phyloP scores from a whole-genome alignment of 2,797 vertebrate genomes.

The Lutjanus argentimaculatus region DNA sequence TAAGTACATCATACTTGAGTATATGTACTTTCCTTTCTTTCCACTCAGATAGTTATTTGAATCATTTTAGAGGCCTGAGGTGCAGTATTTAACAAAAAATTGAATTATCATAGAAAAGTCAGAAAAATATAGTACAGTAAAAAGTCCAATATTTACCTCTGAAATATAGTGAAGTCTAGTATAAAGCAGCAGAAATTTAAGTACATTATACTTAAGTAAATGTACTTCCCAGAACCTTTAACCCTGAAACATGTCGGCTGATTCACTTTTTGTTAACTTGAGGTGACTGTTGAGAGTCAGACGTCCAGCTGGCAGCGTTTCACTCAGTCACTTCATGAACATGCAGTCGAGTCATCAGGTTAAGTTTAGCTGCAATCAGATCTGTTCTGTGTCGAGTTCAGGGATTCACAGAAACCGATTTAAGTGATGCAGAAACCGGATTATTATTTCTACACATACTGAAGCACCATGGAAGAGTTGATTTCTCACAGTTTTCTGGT shows the following conservation, averaged over 20 bases:
- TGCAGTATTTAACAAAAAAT: too few species aligned
- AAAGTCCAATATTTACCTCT: neutral
- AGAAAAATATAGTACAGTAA: neutral
- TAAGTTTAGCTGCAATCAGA: slow-evolving; percentile 22
- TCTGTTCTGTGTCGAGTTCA: neutral
- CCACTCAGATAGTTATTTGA: too few species aligned
- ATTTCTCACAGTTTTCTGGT: neutral
- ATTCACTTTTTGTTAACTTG: neutral
- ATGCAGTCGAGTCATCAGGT: slow-evolving; percentile 12
- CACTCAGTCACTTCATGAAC: neutral
- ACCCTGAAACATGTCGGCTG: neutral
- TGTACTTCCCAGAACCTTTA: neutral
- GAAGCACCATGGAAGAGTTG: neutral
- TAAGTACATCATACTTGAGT: neutral
- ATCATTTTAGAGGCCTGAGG: too few species aligned
- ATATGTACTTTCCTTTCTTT: neutral
- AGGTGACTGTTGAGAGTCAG: neutral
- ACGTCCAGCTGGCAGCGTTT: neutral
- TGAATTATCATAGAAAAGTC: too few species aligned
- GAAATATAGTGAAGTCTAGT: neutral
- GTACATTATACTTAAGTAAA: neutral
- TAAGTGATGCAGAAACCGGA: neutral
- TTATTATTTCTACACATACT: neutral
- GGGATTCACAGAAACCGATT: neutral
- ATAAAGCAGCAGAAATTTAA: neutral